phyloP scores from a whole-genome alignment of 2,797 vertebrate species.

The Hydrolagus colliei region DNA sequence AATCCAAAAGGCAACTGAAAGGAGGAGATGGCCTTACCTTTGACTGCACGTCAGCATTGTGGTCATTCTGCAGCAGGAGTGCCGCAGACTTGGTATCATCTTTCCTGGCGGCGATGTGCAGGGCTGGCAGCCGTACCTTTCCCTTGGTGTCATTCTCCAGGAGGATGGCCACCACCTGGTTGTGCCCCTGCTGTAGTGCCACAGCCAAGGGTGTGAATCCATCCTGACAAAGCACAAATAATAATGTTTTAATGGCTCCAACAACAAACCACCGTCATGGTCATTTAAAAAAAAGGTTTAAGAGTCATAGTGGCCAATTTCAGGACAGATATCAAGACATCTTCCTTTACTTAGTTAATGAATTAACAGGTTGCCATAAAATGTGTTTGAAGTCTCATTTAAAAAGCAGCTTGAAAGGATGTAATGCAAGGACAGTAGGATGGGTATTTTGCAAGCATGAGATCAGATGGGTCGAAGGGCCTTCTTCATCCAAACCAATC shows the following conservation, averaged over 20 bases:
- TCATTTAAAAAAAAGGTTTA: too few species aligned
- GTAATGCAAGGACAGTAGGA: too few species aligned
- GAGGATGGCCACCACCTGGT: slow-evolving; percentile 90
- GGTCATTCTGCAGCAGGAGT: slow-evolving; percentile 90
- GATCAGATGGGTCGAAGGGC: too few species aligned
- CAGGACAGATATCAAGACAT: too few species aligned
- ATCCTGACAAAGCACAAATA: slow-evolving; percentile 57
- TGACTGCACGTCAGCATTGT: slow-evolving; percentile 94
- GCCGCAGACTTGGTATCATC: slow-evolving; percentile 96
- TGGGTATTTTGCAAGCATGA: too few species aligned
- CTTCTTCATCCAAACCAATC: too few species aligned
- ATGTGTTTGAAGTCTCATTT: too few species aligned
- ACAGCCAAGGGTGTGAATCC: slow-evolving; percentile 95
- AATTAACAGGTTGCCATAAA: too few species aligned
- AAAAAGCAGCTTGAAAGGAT: too few species aligned
- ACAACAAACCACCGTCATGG: not conserved
- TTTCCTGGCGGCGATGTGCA: slow-evolving; percentile 94
- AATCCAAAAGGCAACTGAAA: slow-evolving; percentile 30
- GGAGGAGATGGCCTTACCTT: slow-evolving; percentile 64
- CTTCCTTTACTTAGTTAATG: too few species aligned
- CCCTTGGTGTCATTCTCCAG: slow-evolving; percentile 97
- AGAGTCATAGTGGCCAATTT: too few species aligned
- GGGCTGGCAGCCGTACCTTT: slow-evolving; percentile 85
- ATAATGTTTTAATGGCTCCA: not conserved
- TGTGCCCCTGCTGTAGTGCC: slow-evolving; percentile 93